These are phyloP conservation scores for Malacoraja senta DNA, from an alignment of 2,797 vertebrate genomes.

Conservation along the genomic window DNA sequence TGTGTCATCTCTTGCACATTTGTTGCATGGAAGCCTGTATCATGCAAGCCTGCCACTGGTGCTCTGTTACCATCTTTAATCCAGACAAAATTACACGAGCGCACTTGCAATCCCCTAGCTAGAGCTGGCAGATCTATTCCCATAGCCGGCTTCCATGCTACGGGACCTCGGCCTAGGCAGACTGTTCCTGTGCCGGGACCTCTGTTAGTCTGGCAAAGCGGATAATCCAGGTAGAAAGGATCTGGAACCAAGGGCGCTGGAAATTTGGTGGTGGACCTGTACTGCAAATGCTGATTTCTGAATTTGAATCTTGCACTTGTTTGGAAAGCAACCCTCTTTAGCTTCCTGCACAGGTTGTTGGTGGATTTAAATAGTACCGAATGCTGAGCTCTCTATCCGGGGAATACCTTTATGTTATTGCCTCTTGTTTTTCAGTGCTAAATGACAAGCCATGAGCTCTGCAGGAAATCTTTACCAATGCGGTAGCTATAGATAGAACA, in stretches of 20 bases:
- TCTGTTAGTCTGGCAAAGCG: too few species aligned
- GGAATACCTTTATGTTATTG: conserved; percentile 44
- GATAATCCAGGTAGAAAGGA: too few species aligned
- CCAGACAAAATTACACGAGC: too few species aligned
- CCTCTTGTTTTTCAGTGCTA: conserved; percentile 38
- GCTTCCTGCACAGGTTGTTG: conserved; percentile 46
- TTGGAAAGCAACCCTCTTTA: conserved; percentile 41
- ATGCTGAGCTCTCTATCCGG: conserved; percentile 42
- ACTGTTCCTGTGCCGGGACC: too few species aligned
- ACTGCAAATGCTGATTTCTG: background rate
- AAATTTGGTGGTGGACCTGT: too few species aligned
- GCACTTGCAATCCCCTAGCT: too few species aligned
- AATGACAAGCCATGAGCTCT: background rate
- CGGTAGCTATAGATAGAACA: background rate
- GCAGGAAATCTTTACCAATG: background rate
- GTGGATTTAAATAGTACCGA: conserved; percentile 43
- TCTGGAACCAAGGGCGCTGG: too few species aligned
- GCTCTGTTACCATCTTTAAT: too few species aligned
- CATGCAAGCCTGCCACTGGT: too few species aligned
- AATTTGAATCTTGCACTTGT: conserved; percentile 30
- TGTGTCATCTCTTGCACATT: background rate
- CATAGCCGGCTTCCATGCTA: too few species aligned
- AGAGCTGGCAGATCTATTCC: too few species aligned
- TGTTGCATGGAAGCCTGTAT: background rate
- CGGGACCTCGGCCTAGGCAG: too few species aligned